Conservation (phyloP, 2,797 vertebrate species). For the Parotocinclus haroldoi region DNA sequence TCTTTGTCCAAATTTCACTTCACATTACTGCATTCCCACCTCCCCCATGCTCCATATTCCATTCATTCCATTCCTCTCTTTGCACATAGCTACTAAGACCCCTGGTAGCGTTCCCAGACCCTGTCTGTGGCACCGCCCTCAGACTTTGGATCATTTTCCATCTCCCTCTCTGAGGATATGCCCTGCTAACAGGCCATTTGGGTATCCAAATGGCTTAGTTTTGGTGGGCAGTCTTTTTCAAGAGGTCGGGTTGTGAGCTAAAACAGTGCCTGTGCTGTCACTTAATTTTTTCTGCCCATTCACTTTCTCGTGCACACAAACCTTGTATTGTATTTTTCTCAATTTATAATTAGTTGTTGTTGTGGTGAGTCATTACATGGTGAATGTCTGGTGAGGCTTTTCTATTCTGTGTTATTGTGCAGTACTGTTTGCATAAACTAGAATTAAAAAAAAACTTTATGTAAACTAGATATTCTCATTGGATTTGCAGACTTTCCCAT, state of each 20-base stretch:
- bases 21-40: too few species aligned
- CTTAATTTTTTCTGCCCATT: neutral
- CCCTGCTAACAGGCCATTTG: neutral
- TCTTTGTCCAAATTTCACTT: too few species aligned
- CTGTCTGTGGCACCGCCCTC: slow-evolving; percentile 66
- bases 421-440: slow-evolving; percentile 13
- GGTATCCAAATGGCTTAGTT: slow-evolving; percentile 1
- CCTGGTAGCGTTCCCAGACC: slow-evolving; percentile 67
- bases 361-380: neutral
- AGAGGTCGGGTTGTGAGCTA: neutral
- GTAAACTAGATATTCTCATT: slow-evolving; percentile 11
- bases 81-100: neutral
- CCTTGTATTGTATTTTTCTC: neutral
- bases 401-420: slow-evolving; percentile 2
- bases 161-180: slow-evolving; percentile 53
- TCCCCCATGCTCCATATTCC: too few species aligned
- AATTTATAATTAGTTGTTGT: neutral
- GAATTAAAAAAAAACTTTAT: slow-evolving; percentile 14
- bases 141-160: slow-evolving; percentile 44
- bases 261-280: neutral
- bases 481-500: neutral
- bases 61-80: too few species aligned
- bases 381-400: neutral
- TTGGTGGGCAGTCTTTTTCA: neutral
- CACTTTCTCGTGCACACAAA: too few species aligned